Conservation (phyloP, 2,888 invertebrate species). For the Bimastos eiseni region DNA sequence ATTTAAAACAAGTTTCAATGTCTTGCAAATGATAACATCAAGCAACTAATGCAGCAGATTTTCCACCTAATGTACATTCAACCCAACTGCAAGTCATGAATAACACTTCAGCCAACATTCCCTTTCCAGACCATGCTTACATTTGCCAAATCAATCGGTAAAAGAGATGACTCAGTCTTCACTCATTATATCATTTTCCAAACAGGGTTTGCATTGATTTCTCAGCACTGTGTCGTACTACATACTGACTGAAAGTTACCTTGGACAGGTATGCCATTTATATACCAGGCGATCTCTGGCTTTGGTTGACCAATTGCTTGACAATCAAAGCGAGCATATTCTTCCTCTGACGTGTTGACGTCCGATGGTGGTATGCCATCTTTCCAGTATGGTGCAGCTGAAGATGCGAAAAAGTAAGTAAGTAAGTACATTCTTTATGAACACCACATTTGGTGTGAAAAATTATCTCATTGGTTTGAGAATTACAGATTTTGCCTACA, state of each 20-base stretch:
- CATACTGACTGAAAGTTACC: constrained; percentile 48
- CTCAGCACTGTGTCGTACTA: background rate
- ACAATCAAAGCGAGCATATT: constrained; percentile 83
- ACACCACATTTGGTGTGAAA: too few relatives aligned
- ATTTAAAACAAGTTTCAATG: background rate
- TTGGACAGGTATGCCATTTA: constrained; percentile 80
- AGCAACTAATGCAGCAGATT: too few relatives aligned
- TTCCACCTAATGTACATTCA: too few relatives aligned
- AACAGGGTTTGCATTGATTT: background rate
- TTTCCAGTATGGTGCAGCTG: constrained; percentile 71
- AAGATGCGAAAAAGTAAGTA: too few relatives aligned
- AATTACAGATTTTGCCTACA: too few relatives aligned
- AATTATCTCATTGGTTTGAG: background rate
- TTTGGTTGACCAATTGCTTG: constrained; percentile 85
- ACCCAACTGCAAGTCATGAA: background rate
- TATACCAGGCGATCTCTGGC: constrained; percentile 88
- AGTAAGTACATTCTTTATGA: background rate
- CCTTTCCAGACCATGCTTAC: background rate
- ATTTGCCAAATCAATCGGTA: background rate
- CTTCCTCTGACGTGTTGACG: constrained; percentile 85
- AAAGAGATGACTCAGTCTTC: background rate
- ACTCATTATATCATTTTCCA: background rate
- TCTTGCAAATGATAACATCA: background rate
- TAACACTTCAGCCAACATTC: background rate
- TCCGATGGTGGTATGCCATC: constrained; percentile 66